These are phyloP conservation scores for Girardinus metallicus DNA, from an alignment of 2,797 vertebrate genomes.

Conservation along the genomic window DNA sequence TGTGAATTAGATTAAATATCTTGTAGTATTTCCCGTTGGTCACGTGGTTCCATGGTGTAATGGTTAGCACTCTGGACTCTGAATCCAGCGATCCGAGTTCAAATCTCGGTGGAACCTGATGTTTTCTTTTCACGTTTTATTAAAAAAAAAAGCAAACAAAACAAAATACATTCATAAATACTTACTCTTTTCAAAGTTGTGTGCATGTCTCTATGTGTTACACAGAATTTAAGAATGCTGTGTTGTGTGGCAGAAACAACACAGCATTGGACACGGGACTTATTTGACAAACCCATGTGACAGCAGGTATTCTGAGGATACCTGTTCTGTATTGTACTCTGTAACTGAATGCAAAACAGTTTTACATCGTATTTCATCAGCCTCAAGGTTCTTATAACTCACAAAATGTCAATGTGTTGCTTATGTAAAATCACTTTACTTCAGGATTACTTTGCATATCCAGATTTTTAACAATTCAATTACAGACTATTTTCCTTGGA, in stretches of 20 bases:
- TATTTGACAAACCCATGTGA: not conserved
- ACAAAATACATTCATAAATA: not conserved
- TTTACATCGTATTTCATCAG: not conserved
- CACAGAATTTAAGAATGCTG: not conserved
- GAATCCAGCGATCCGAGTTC: conserved; percentile 72
- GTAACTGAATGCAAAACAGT: not conserved
- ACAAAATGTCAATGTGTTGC: not conserved
- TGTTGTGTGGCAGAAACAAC: not conserved
- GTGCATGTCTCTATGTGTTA: not conserved
- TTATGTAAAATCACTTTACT: not conserved
- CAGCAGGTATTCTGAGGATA: not conserved
- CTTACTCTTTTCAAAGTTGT: not conserved
- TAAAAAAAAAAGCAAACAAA: not conserved
- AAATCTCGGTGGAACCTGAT: conserved; percentile 76
- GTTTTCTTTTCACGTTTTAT: not conserved
- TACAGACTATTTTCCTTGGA: not conserved
- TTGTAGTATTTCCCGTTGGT: accelerated
- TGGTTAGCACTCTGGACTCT: conserved; percentile 74
- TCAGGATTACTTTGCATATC: not conserved
- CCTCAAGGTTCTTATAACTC: not conserved
- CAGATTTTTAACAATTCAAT: not conserved
- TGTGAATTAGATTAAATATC: too few relatives aligned
- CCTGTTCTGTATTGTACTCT: too few relatives aligned
- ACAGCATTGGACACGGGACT: too few relatives aligned
- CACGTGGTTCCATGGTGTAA: conserved; percentile 64